Evolutionary conservation across 1,140 invertebrate species (phyloP).

Genomic region (Antheraea pernyi): DNA sequence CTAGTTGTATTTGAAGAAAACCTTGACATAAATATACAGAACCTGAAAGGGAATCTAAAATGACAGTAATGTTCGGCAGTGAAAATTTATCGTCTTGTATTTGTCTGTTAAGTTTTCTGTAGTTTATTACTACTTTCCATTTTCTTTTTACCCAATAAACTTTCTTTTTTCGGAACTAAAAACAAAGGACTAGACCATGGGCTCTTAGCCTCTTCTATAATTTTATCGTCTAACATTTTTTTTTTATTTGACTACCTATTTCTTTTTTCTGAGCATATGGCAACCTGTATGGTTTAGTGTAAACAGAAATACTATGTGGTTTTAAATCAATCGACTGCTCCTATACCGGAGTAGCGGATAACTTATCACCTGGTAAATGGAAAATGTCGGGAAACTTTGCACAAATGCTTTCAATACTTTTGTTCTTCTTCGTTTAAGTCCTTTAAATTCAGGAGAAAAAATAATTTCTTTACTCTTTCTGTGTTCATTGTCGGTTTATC

Average conservation of each 20-base stretch:
- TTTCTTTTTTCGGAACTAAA: slow-evolving; percentile 1
- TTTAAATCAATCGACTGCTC: neutral
- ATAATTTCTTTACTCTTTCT: neutral
- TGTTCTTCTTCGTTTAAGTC: neutral
- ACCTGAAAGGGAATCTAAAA: slow-evolving; percentile 8
- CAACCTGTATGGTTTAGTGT: neutral
- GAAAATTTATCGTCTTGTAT: slow-evolving; percentile 8
- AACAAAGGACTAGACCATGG: slow-evolving; percentile 4
- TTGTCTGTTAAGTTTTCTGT: slow-evolving; percentile 2
- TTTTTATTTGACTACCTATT: neutral
- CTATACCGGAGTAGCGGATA: too few relatives aligned
- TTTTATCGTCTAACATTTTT: neutral
- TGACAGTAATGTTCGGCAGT: neutral
- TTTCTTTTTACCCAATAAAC: neutral
- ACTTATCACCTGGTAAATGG: neutral
- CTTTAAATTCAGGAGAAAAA: neutral
- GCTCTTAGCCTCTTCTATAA: slow-evolving; percentile 8
- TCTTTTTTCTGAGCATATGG: neutral
- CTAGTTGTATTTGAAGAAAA: neutral
- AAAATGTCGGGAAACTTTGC: slow-evolving; percentile 1
- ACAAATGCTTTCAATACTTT: neutral
- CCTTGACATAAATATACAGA: slow-evolving; percentile 4
- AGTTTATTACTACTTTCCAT: slow-evolving; percentile 11
- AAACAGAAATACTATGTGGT: neutral
- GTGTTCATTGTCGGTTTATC: neutral